Evolutionary conservation across 2,113 vertebrate species (phyloP).

Genomic region (Anthoscopus minutus): DNA sequence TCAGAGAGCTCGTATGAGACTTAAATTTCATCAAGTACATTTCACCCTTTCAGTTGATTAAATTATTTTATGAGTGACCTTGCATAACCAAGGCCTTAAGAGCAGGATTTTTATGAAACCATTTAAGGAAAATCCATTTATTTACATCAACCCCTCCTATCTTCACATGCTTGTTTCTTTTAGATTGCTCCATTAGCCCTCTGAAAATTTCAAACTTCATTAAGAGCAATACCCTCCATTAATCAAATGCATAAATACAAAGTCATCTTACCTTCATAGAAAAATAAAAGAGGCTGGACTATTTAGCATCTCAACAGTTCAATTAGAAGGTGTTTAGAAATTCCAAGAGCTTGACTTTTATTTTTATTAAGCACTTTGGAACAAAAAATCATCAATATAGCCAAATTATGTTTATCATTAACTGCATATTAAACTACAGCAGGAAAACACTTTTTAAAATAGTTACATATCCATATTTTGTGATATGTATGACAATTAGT

Average conservation of each 20-base stretch:
- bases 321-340: neutral
- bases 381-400: neutral
- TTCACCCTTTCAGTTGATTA: neutral
- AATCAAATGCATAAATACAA: neutral
- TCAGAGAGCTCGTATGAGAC: neutral
- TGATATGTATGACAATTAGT: neutral
- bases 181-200: neutral
- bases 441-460: neutral
- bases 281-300: neutral
- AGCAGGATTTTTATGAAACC: neutral
- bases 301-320: neutral
- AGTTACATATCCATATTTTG: neutral
- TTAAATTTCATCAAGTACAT: neutral
- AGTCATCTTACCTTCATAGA: neutral
- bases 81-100: neutral
- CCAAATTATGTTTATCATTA: neutral
- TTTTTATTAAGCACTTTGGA: neutral
- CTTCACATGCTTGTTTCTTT: neutral
- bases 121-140: neutral
- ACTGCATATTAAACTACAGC: neutral
- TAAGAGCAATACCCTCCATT: neutral
- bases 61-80: neutral
- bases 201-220: neutral
- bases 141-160: neutral
- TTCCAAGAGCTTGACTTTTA: neutral